These are phyloP conservation scores for Odontocerum albicorne DNA, from an alignment of 2,888 invertebrate species.

Conservation along the genomic window DNA sequence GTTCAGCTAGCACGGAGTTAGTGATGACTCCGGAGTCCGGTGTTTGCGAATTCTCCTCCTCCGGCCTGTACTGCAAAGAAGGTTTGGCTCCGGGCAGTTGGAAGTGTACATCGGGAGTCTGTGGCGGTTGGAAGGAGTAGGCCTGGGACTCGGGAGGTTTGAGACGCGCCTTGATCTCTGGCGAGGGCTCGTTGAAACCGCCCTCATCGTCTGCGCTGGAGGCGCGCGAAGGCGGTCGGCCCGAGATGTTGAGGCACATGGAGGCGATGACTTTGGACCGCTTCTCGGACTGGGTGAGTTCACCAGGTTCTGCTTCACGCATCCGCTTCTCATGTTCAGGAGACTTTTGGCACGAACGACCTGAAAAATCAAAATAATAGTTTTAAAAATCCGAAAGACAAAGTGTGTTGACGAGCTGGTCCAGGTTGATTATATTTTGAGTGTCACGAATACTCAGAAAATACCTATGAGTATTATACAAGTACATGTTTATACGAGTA, in stretches of 20 bases:
- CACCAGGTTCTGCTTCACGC: constrained; percentile 17
- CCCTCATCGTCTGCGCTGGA: constrained; percentile 69
- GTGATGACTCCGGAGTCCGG: constrained; percentile 39
- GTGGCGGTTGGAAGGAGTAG: constrained; percentile 23
- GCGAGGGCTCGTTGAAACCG: constrained; percentile 72
- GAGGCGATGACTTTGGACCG: constrained; percentile 55
- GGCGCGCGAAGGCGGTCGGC: constrained; percentile 67
- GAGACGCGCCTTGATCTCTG: constrained; percentile 67
- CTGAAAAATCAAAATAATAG: no score
- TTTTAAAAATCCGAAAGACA: no score
- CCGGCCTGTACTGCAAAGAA: constrained; percentile 9
- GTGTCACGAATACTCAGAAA: no score
- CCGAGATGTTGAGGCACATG: constrained; percentile 64
- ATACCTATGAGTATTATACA: no score
- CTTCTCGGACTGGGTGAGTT: constrained; percentile 25
- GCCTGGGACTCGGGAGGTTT: constrained; percentile 37
- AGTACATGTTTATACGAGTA: no score
- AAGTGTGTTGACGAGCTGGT: no score
- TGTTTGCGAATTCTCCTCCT: constrained; percentile 15
- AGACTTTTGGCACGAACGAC: constrained; percentile 40
- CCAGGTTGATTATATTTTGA: no score
- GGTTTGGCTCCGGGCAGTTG: constrained; percentile 12
- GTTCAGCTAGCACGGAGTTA: constrained; percentile 45
- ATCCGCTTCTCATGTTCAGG: constrained; percentile 36
- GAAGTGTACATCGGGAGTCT: constrained; percentile 22